Percentiles rank a stretch among this genome's conserved stretches.
Evolutionary conservation across 53 echinoderm and acorn worm species (phyloP).

Genomic region (Apostichopus leukothele): DNA sequence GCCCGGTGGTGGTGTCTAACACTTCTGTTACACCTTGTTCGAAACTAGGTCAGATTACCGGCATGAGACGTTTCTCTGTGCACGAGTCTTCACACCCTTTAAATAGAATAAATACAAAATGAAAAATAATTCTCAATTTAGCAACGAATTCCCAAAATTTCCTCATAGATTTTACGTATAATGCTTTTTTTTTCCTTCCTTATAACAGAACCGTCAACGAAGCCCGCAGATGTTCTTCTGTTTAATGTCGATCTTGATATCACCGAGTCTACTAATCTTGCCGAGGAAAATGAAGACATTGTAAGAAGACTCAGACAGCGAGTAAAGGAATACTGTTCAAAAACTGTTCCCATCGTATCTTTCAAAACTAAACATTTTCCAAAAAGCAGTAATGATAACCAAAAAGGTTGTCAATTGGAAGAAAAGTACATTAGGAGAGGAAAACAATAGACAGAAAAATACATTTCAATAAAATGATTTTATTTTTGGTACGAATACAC

Average conservation of each 20-base stretch:
- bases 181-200: neutral
- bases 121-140: too few relatives aligned
- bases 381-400: neutral
- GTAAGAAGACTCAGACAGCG: constrained; percentile 9
- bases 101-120: too few relatives aligned
- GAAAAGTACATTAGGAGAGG: neutral
- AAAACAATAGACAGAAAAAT: too few relatives aligned
- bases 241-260: constrained; percentile 13
- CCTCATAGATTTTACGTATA: neutral
- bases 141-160: too few relatives aligned
- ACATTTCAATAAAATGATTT: too few relatives aligned
- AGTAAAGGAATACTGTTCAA: constrained; percentile 15
- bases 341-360: neutral
- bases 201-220: neutral
- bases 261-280: neutral
- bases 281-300: neutral
- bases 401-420: neutral
- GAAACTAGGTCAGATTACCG: too few relatives aligned
- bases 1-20: too few relatives aligned
- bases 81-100: too few relatives aligned
- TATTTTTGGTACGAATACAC: too few relatives aligned
- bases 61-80: too few relatives aligned
- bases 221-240: neutral
- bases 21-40: too few relatives aligned
- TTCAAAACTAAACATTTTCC: neutral